Percentiles rank a stretch among this genome's conserved stretches.
Evolutionary conservation across 2,797 vertebrate species (phyloP).

Genomic region (Sphenopsis melanotis): DNA sequence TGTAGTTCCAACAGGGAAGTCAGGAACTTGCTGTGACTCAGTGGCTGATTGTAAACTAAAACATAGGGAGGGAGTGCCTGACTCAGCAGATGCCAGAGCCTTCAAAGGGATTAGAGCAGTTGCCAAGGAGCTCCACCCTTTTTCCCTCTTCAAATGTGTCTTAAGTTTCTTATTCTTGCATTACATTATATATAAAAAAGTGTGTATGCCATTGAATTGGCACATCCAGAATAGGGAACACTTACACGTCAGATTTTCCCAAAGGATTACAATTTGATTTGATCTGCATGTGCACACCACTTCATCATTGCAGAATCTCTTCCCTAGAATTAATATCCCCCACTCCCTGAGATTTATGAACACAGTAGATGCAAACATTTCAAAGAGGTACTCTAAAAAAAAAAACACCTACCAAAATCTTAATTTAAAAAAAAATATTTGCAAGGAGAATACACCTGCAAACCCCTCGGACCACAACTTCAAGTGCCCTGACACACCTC

Average conservation of each 20-base stretch:
- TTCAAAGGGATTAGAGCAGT: conserved; percentile 21
- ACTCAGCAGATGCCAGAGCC: conserved; percentile 22
- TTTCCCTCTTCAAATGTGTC: not conserved
- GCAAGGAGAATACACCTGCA: not conserved
- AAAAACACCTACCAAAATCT: not conserved
- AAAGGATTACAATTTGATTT: not conserved
- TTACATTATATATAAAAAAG: conserved; percentile 7
- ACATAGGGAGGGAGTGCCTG: not conserved
- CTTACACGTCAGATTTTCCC: conserved; percentile 14
- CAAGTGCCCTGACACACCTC: not conserved
- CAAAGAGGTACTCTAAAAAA: not conserved
- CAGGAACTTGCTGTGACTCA: conserved; percentile 24
- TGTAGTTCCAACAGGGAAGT: not conserved
- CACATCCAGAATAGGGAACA: not conserved
- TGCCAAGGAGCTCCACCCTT: conserved; percentile 36
- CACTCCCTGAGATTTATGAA: not conserved
- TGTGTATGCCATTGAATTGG: not conserved
- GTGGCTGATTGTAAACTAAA: conserved; percentile 14
- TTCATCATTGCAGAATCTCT: not conserved
- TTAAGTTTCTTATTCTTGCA: conserved; percentile 22
- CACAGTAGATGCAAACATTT: not conserved
- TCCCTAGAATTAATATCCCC: not conserved
- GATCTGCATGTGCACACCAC: not conserved
- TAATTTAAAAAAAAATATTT: not conserved
- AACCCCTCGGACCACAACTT: not conserved